Evolutionary conservation across 2,888 invertebrate genomes (phyloP), one percentile per base, ranked within the genome.

Genomic region (Quadriops clusia): DNA sequence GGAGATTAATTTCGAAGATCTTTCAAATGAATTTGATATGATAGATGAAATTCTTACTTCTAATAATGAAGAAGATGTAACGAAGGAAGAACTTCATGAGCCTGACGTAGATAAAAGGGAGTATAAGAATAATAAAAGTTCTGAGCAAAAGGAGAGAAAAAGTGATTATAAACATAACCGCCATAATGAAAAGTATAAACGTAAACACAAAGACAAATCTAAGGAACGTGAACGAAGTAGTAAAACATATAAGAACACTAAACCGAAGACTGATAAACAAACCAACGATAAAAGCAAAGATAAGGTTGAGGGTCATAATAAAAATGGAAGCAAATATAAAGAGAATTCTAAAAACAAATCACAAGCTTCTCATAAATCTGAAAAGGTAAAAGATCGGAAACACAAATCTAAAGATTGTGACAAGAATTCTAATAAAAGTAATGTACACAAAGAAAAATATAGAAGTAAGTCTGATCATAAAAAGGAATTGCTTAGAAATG

Each of bases 11-110:
- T 47, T 62, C 29, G 58, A 59, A 37, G 55, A 56, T 29, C 50
- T 63, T 24, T 47, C 55, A 3, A 46, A 45, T 6, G 64, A 61
- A 28, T 60, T 61, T 41, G 56, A 61, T 34, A 46, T 60, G 33
- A 57, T 64, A 25, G 62, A 63, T 41, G 62, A 63, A 33, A 57
- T 63, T 28, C 43, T 63, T 3, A 47, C 42, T 20, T 37, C 48
- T 17, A 20, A 15, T n/a, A 17, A 37, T n/a, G 33, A 35, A 21
- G n/a, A n/a, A n/a, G n/a, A n/a, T n/a, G 38, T 33, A 28, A 30
- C 21, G n/a, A 18, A 12, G 20, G 11, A 5, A 23, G 8, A 36
- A 20, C 26, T 32, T 34, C 22, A 36, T 34, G 27, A 40, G 38
- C 34, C 32, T 37, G 7, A 38, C 35, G 28, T 36, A 41, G 33